These are phyloP conservation scores for Somateria mollissima DNA, from an alignment of 2,797 vertebrate species.

Conservation along the genomic window DNA sequence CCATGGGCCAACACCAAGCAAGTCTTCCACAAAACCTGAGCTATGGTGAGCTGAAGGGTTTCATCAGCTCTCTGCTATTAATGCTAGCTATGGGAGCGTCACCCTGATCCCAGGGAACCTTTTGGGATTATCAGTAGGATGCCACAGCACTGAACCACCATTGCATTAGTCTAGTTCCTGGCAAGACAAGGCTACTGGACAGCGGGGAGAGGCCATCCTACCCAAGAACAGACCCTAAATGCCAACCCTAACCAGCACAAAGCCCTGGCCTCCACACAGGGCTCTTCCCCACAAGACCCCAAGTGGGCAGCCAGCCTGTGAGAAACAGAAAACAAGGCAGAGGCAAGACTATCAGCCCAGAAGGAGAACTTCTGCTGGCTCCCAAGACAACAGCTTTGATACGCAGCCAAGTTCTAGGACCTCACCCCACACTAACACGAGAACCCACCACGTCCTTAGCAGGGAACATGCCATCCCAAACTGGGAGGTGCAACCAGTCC, in stretches of 20 bases:
- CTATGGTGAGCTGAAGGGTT: rapidly evolving
- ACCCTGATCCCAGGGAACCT: background rate
- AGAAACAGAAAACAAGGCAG: background rate
- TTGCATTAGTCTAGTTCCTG: background rate
- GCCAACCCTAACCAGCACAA: background rate
- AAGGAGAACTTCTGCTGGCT: background rate
- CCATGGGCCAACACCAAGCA: background rate
- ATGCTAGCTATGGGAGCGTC: background rate
- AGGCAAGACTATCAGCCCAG: background rate
- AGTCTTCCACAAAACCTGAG: background rate
- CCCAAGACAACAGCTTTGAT: background rate
- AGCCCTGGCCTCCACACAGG: background rate
- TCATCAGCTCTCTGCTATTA: background rate
- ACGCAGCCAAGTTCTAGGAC: rapidly evolving
- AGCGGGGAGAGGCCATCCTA: background rate
- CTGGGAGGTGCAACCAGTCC: background rate
- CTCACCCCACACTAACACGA: background rate
- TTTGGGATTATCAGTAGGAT: background rate
- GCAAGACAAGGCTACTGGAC: background rate
- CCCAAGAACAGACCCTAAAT: background rate
- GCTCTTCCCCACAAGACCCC: background rate
- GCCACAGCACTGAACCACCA: background rate
- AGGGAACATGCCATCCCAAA: background rate
- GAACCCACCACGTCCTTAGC: rapidly evolving
- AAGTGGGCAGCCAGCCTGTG: background rate